phyloP scores from a whole-genome alignment of 2,113 vertebrate species.

The Pontoporia blainvillei region DNA sequence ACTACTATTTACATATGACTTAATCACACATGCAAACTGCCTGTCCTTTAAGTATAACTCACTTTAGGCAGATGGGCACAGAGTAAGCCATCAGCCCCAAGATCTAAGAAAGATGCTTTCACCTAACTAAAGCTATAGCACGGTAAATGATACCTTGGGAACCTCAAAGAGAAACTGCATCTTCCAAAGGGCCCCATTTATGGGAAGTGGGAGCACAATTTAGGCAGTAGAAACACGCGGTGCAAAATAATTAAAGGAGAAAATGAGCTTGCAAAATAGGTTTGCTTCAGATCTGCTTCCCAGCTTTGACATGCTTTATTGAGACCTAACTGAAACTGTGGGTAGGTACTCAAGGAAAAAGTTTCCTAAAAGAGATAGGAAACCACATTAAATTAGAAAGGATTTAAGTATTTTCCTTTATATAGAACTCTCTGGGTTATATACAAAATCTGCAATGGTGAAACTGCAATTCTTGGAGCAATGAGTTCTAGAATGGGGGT shows the following conservation, averaged over 20 bases:
- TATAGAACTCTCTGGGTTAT: neutral
- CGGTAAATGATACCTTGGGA: neutral
- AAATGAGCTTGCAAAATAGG: neutral
- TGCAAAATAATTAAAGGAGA: slow-evolving; percentile 5
- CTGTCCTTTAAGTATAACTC: slow-evolving; percentile 22
- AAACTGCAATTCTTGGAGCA: slow-evolving; percentile 57
- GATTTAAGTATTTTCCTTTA: neutral
- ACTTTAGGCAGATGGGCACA: neutral
- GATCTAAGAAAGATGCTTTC: neutral
- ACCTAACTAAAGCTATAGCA: neutral
- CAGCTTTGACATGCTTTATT: neutral
- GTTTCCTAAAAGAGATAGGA: slow-evolving; percentile 11
- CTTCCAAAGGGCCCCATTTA: neutral
- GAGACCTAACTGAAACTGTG: neutral
- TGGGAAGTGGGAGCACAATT: neutral
- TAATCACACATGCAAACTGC: slow-evolving; percentile 75
- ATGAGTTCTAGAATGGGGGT: neutral
- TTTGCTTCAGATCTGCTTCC: neutral
- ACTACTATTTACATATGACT: slow-evolving; percentile 73
- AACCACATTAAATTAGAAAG: neutral
- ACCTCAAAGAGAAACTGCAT: neutral
- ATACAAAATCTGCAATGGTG: slow-evolving; percentile 51
- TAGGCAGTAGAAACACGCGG: neutral
- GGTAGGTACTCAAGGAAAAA: neutral
- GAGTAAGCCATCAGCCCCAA: neutral